Evolutionary conservation across 1,140 invertebrate genomes (phyloP), one percentile per base, ranked within the genome.

Genomic region (Halictus rubicundus): DNA sequence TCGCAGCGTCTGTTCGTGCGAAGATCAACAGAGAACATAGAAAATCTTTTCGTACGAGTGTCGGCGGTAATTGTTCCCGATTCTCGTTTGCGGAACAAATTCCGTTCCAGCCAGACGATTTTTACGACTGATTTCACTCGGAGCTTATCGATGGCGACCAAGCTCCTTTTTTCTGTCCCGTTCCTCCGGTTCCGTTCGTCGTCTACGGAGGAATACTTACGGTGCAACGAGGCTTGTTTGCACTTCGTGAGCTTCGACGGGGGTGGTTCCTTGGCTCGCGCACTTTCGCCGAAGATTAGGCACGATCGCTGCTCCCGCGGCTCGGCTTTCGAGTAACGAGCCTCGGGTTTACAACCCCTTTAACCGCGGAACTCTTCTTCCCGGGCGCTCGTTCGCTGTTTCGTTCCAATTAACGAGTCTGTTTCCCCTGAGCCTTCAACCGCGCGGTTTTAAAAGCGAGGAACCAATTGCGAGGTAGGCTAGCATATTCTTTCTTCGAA

Each of bases 211-310:
- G 52, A 82, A 68, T 23, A 78, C 78, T 85, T 73, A 73, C 69
- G 68, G 57, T 60, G 71, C 76, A 79, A 68, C 79, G 37, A 71
- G 79, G 76, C 68, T 68, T 86, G 84, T 86, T 86, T 86, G 80
- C 83, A 60, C 83, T 86, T 82, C 83, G 83, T 85, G 84, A 86
- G 83, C 68, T 75, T 82, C 52, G 61, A n/a, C 74, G n/a, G 54
- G 39, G 59, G 71, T 66, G 49, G 49, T 74, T 76, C 57, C 70
- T 71, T 54, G 63, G 59, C 76, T 80, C 79, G 66, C 75, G 66
- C 74, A 25, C 27, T 64, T 78, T 64, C 39, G 14, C 6, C 39
- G 27, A 52, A 86, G 84, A 86, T 86, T 86, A 86, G 84, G 80
- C 84, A 86, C 84, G 84, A 63, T 42, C 69, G 19, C 49, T 14